Conservation (phyloP, 1,140 invertebrate genomes). For the Cyrtorhinus lividipennis region DNA sequence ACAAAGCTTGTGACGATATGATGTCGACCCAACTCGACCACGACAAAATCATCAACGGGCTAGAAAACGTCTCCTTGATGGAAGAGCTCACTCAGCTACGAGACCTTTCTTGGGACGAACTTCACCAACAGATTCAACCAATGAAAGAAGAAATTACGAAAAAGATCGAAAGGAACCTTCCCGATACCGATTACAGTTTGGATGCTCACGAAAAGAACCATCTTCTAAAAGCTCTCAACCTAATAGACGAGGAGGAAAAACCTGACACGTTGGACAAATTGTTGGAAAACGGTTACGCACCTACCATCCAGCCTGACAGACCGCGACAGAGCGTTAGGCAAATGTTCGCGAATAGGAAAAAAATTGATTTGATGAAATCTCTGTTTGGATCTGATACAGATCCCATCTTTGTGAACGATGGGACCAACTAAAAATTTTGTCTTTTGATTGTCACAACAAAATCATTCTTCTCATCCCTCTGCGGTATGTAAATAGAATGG, state of each 20-base stretch:
- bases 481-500: no score
- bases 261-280: background rate
- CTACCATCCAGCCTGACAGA: background rate
- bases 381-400: background rate
- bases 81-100: background rate
- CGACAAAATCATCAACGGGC: background rate
- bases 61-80: background rate
- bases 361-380: background rate
- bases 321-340: background rate
- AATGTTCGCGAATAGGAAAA: background rate
- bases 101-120: constrained; percentile 8
- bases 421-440: constrained; percentile 16
- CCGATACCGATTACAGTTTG: background rate
- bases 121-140: background rate
- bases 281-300: background rate
- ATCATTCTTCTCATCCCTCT: no score
- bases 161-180: background rate
- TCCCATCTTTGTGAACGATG: background rate
- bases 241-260: constrained; percentile 5
- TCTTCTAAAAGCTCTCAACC: constrained; percentile 14
- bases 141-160: background rate
- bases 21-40: background rate
- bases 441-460: no score
- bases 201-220: constrained; percentile 4
- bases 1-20: background rate